Base-by-base conservation (phyloP, 2,113 vertebrate genomes). In the Sinocyclocheilus maitianheensis region DNA sequence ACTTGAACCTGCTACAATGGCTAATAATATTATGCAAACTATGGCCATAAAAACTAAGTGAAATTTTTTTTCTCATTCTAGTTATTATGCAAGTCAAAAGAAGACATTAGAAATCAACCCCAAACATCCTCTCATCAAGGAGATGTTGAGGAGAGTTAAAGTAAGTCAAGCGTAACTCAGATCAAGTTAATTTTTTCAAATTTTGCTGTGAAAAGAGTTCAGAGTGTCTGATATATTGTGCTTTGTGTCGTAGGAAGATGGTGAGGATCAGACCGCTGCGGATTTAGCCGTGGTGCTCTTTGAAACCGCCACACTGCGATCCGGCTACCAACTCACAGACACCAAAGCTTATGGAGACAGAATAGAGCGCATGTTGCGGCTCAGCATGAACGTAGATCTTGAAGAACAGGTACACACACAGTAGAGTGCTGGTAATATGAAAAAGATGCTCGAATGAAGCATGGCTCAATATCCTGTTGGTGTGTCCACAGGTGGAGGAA, bases 41-140 rank as follows among this genome's bases (percentile, higher is more conserved):
- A 22, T 10, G 65, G 13, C 10, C 30, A 71, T 20, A 63, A 14
- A 26, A 22, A 48, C 46, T 12, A 37, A 37, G 46, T 12, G 2
- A 11, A 48, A 3, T 2, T 48, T 48, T 48, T 48, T 48, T 18
- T 48, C 69, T 16, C 71, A 14, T 91, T 89, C 60, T 87, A 99
- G 98, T 93, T 99, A 98, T 60, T 99, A 99, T 5, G 97, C 97
- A 80, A 97, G 97, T 91, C 98, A 99, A 91, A 99, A 99, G 94
- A 99, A 99, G 92, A 99, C 97, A 20, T 94, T 99, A 91, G 98
- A 99, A 95, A 94, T 99, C 87, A 99, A 99, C 88, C 98, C 98
- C 86, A 96, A 97, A 90, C 98, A 99, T 90, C 98, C 98, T 2
- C 94, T 99, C 34, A 96, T 99, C 90, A 99, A 96, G 93, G 95